Evolutionary conservation across 2,113 vertebrate genomes (phyloP), one percentile per base, ranked within the genome.

Genomic region (Odontesthes bonariensis): DNA sequence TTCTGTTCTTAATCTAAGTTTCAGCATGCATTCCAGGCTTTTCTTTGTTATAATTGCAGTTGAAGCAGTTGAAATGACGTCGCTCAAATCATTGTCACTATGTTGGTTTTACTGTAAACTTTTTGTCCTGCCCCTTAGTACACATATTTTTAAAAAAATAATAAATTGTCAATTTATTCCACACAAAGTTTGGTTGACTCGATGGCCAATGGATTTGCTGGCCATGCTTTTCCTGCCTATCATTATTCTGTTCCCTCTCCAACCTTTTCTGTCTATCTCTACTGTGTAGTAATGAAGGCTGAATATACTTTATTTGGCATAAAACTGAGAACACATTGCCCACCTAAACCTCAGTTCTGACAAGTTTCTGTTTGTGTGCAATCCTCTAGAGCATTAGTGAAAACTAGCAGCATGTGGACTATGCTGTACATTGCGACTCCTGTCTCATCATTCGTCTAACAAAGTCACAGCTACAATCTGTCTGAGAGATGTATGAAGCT

Each of bases 401-500:
- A 46, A 63, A 13, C 69, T 14, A 56, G 8, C 53, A 51, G 33
- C 14, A 12, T 46, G 35, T 38, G 35, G 35, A 38, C 35, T 10
- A 38, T 10, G 35, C 35, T 10, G 69, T 5, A 8, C 14, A 32
- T 46, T 2, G 4, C 31, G 54, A 32, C 69, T 33, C 27, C n/a
- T 4, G 20, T 35, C 49, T 66, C 46, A 5, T 17, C 57, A 73
- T 62, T 10, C 3, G 10, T 22, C 53, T 14, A 53, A n/a, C 51
- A 19, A 20, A 58, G 49, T 53, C 47, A 33, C 27, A 47, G n/a
- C 32, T 19, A 17, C 46, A 32, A 40, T 69, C 5, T 46, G 40
- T 52, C 35, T 20, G 17, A 56, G 62, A 47, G 23, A 59, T 40
- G 27, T 46, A 75, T 31, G 20, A 67, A 23, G 40, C n/a, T 22